Percentiles rank a stretch among this genome's conserved stretches.
phyloP scores from a whole-genome alignment of 2,888 invertebrate genomes.

The Pachliopta kotzebuea region DNA sequence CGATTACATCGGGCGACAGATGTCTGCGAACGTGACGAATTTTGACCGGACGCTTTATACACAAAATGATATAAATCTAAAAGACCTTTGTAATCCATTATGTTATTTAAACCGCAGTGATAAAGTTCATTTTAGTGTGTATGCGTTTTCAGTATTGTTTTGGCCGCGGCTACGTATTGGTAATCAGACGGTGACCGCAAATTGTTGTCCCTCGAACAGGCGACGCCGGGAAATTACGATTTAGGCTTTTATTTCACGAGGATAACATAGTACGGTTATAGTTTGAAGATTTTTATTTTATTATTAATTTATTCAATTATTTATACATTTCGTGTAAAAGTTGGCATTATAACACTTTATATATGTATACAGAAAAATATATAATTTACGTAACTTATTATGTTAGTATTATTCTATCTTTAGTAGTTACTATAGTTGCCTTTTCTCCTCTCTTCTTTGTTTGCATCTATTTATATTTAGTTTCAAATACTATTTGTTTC shows the following conservation, averaged over 20 bases:
- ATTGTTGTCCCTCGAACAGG: conserved; percentile 79
- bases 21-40: conserved; percentile 79
- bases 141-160: conserved; percentile 43
- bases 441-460: no score
- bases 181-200: conserved; percentile 79
- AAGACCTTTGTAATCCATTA: conserved; percentile 30
- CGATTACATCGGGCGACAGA: conserved; percentile 77
- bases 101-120: conserved; percentile 23
- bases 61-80: conserved; percentile 43
- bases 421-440: no score
- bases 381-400: no score
- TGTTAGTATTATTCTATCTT: no score
- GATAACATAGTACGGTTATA: conserved; percentile 47
- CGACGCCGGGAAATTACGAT: conserved; percentile 78
- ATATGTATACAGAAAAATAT: no score
- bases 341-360: no score
- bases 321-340: no score
- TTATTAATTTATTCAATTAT: not conserved
- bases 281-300: conserved; percentile 35
- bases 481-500: no score
- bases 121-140: conserved; percentile 40
- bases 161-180: conserved; percentile 62
- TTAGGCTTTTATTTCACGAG: conserved; percentile 75
- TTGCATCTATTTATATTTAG: no score
- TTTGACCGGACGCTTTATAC: conserved; percentile 59